Evolutionary conservation across 53 echinoderm and acorn worm genomes (phyloP), one percentile per base, ranked within the genome.

Genomic region (Temnopleurus reevesii): DNA sequence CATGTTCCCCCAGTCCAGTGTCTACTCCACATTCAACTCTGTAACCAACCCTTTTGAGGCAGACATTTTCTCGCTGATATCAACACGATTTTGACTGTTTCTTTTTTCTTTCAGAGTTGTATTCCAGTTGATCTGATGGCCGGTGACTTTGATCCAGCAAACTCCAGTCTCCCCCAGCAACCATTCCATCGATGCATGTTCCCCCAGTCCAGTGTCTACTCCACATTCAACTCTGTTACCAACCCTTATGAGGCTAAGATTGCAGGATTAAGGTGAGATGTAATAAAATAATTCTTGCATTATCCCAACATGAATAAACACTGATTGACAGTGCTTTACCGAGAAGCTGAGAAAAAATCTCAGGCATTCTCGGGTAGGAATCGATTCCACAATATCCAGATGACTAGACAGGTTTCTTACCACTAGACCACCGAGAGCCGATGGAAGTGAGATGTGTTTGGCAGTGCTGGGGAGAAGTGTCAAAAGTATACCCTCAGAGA

Each of bases 61-160:
- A 1, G 81, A 86, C n/a, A n/a, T n/a, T n/a, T n/a, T n/a, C n/a
- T n/a, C n/a, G n/a, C n/a, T n/a, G n/a, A n/a, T n/a, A n/a, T n/a
- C n/a, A n/a, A n/a, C n/a, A n/a, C n/a, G n/a, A n/a, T n/a, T n/a
- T 55, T 54, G 25, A 53, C 35, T 53, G 10, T 21, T 12, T 45
- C 25, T n/a, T 90, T 12, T 55, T n/a, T n/a, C n/a, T n/a, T 64
- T 36, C 91, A 97, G 97, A 97, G 94, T 56, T 95, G 91, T 77
- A 93, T 97, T 25, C 86, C 97, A 54, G 97, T 97, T n/a, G 97
- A 97, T 81, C 35, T 97, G 10, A 97, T 97, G 97, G 91, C 97
- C 0, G 97, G 97, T 5, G 95, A 95, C n/a, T 92, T 86, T 76
- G 97, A 97, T 66, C 97, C 97, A n/a, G 92, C 94, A 30, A 93